Base-by-base conservation (phyloP, 2,888 invertebrate species). In the Spisula solida region DNA sequence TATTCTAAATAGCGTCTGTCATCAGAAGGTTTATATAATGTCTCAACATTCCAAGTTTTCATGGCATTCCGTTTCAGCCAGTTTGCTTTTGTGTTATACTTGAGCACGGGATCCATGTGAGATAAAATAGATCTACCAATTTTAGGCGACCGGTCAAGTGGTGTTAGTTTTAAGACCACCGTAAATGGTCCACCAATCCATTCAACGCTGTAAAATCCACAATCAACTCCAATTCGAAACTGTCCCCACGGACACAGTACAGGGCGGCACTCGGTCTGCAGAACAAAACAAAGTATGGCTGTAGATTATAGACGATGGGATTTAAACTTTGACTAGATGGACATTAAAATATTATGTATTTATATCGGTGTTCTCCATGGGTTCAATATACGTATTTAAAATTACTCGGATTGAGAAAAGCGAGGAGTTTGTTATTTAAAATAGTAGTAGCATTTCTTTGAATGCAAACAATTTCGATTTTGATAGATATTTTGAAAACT, bases 101-200 rank as follows among this genome's bases (percentile, higher is more conserved):
- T 70, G 5, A 70, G 12, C 2, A 10, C 29, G 5, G 47, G 18
- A 16, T 29, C n/a, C 10, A 51, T 25, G 0, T 25, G 10, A 51
- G 25, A n/a, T 29, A 80, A n/a, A n/a, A 80, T 25, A 18, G 80
- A 48, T n/a, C 10, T 47, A 14, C 16, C 25, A 51, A 80, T 80
- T 2, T 80, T 48, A 16, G 5, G 12, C 16, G 25, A 51, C 47
- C n/a, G 2, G 18, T 55, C 20, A 16, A 47, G 20, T 1, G 66
- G 66, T 20, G 82, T 41, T 31, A 82, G 31, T 34, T 55, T 60
- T 18, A 82, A 66, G 60, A 66, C n/a, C 0, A 41, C 47, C 41
- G 66, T 31, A 82, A 82, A 82, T 0, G 66, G 47, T n/a, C 41
- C 82, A 47, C 82, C 66, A 10, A 60, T 66, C 82, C 82, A 82